Base-by-base conservation (phyloP, 2,113 vertebrate species). In the Vicugna pacos region DNA sequence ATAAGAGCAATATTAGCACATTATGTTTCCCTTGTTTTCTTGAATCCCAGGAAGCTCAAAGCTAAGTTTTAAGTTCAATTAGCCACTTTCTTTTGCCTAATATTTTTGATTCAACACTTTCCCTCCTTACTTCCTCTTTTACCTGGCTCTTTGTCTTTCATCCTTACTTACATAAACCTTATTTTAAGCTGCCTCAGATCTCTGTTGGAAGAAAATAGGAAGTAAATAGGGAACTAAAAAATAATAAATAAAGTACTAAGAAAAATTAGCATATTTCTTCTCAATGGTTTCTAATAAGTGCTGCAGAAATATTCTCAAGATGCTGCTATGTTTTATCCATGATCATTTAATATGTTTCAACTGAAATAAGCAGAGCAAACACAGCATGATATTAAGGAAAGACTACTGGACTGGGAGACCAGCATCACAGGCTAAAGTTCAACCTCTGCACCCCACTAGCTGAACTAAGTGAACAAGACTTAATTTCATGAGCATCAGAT, bases 1-100 rank as follows among this genome's bases (percentile, higher is more conserved):
- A 32, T 11, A 91, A 81, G 1, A 91, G 3, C 8, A 65, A 79
- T 22, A 46, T 3, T 3, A 81, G n/a, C 30, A 54, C 9, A 32
- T 16, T 73, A 30, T 38, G 48, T 48, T 91, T 69, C 20, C 56
- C 19, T 86, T 81, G 60, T 81, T 82, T 88, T 79, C 32, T 46
- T 69, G 13, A 24, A 52, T 52, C 30, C 24, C 52, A 85, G 70
- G 60, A 84, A 70, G 17, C 30, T 76, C 58, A n/a, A 60, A 52
- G 48, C 3, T 69, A 96, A 79, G 28, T 67, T 93, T 77, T 81
- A 96, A 91, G 32, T 5, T 91, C 56, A 93, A 50, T 64, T 13
- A 52, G 16, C 84, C 32, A 91, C 52, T 82, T 6, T 89, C 48
- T 12, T 79, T 79, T 79, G 38, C n/a, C 75, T 73, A 73, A 48